phyloP scores from a whole-genome alignment of 53 echinoderm and acorn worm genomes.

The Zoroaster sp. region DNA sequence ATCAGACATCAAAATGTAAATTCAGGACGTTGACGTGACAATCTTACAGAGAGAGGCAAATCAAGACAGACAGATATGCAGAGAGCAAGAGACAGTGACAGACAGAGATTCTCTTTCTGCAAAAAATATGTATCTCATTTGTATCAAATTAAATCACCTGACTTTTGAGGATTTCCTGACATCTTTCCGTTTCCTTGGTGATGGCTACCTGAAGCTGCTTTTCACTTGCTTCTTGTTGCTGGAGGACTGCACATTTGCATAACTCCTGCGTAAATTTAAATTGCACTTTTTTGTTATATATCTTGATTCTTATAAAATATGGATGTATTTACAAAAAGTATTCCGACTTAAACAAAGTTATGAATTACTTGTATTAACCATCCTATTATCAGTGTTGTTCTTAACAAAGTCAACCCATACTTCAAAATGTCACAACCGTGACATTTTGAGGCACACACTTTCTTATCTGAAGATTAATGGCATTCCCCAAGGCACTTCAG shows the following conservation, averaged over 20 bases:
- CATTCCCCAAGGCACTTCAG: too few species aligned
- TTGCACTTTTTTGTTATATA: too few species aligned
- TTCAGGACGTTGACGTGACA: too few species aligned
- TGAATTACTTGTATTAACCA: neutral
- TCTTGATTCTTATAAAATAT: neutral
- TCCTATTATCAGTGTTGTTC: too few species aligned
- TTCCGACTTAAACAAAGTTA: neutral
- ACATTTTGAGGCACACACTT: too few species aligned
- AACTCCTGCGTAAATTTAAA: conserved; percentile 74
- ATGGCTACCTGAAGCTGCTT: conserved; percentile 73
- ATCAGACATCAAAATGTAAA: too few species aligned
- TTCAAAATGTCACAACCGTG: too few species aligned
- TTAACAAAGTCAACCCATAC: too few species aligned
- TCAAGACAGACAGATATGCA: neutral
- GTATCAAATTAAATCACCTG: conserved; percentile 71
- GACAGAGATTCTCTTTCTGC: too few species aligned
- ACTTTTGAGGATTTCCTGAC: conserved; percentile 76
- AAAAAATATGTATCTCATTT: too few species aligned
- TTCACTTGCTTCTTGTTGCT: conserved; percentile 90
- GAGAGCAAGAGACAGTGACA: neutral
- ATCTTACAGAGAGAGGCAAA: neutral
- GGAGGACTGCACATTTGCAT: conserved; percentile 82
- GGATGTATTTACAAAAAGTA: too few species aligned
- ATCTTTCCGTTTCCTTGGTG: conserved; percentile 73
- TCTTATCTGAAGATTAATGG: too few species aligned